Percentiles rank a stretch among this genome's conserved stretches.
These are phyloP conservation scores for Ptilorrhoa leucosticta DNA, from an alignment of 2,113 vertebrate genomes.

Conservation along the genomic window DNA sequence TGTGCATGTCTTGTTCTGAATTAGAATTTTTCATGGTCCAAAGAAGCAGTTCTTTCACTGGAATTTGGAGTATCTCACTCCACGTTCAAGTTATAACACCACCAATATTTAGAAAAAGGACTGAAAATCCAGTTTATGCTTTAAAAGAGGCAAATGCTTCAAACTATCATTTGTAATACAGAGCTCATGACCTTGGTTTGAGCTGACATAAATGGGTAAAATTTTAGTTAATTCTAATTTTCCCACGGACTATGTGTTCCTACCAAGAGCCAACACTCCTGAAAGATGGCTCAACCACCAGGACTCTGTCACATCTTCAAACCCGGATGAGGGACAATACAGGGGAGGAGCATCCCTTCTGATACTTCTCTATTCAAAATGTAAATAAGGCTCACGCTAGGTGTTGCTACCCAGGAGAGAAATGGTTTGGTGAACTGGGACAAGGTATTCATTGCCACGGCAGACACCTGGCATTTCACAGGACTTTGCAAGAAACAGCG, in stretches of 20 bases:
- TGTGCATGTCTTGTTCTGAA: not conserved
- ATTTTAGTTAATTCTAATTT: not conserved
- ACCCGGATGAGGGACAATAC: not conserved
- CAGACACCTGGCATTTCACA: not conserved
- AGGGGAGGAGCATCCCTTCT: not conserved
- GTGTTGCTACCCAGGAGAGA: not conserved
- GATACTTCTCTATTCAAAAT: not conserved
- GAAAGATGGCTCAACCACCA: not conserved
- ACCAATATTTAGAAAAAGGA: not conserved
- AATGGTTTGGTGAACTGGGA: not conserved
- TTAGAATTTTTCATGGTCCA: not conserved
- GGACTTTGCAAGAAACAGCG: not conserved
- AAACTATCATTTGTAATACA: not conserved
- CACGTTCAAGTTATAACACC: slow-evolving; percentile 5
- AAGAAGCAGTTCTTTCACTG: not conserved
- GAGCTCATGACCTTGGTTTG: not conserved
- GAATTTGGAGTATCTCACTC: not conserved
- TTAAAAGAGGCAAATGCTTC: slow-evolving; percentile 30
- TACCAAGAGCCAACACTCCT: not conserved
- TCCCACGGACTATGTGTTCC: not conserved
- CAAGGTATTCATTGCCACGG: not conserved
- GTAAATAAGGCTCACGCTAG: not conserved
- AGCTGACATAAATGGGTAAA: not conserved
- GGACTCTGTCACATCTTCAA: not conserved
- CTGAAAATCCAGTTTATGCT: not conserved